Conservation (phyloP, 2,113 vertebrate species). For the Phyllostomus hastatus region DNA sequence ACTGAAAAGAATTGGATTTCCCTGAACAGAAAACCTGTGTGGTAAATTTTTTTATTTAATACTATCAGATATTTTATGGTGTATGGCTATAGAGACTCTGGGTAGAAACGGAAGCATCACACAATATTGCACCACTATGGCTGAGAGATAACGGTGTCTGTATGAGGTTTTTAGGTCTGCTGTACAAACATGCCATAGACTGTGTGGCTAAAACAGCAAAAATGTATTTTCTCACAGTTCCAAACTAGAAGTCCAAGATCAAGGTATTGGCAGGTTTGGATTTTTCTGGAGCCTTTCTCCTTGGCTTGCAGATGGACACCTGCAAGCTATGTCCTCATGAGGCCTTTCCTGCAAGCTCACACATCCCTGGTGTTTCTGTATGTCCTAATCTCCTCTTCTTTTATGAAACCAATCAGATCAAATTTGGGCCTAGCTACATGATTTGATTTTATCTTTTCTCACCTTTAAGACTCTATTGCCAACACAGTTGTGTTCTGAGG, state of each 20-base stretch:
- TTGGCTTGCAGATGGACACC: not conserved
- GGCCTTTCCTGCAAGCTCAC: not conserved
- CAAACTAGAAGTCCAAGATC: not conserved
- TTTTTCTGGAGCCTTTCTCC: not conserved
- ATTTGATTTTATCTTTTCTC: not conserved
- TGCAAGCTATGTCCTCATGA: not conserved
- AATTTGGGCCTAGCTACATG: accelerated
- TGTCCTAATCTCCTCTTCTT: not conserved
- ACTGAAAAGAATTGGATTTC: not conserved
- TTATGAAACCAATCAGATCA: not conserved
- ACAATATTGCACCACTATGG: not conserved
- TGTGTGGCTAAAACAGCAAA: not conserved
- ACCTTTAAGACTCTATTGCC: not conserved
- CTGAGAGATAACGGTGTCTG: not conserved
- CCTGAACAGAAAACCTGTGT: not conserved
- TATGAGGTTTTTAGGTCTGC: not conserved
- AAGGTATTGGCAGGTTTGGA: not conserved
- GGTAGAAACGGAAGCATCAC: not conserved
- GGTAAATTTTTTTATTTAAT: not conserved
- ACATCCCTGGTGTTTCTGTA: not conserved
- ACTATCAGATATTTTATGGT: not conserved
- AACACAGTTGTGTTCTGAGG: not conserved
- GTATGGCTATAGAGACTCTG: not conserved
- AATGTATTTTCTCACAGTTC: not conserved
- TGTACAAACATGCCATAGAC: not conserved